phyloP scores from a whole-genome alignment of 2,797 vertebrate genomes.

The Sebastes vulpes region DNA sequence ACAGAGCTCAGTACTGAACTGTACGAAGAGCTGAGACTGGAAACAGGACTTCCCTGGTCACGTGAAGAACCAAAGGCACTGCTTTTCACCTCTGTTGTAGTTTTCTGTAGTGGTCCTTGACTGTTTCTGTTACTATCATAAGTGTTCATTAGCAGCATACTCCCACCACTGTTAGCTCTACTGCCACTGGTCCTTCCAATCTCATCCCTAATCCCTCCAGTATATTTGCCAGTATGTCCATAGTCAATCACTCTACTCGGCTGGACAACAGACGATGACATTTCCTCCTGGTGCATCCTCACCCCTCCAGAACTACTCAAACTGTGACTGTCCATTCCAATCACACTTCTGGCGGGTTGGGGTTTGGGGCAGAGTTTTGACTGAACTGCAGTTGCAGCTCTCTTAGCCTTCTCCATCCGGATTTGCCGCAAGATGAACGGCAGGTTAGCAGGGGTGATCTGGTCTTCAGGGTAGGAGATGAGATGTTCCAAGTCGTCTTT shows the following conservation, averaged over 20 bases:
- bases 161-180: background rate
- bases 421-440: slow-evolving; percentile 94
- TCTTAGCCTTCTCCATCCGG: slow-evolving; percentile 89
- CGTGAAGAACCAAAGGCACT: slow-evolving; percentile 5
- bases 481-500: slow-evolving; percentile 95
- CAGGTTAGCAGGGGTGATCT: slow-evolving; percentile 94
- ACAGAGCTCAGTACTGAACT: slow-evolving; percentile 12
- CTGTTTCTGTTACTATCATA: background rate
- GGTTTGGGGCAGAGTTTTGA: slow-evolving; percentile 13
- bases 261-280: slow-evolving; percentile 70
- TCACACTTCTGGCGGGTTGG: background rate
- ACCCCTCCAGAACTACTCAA: slow-evolving; percentile 10
- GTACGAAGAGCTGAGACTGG: slow-evolving; percentile 1
- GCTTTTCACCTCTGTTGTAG: slow-evolving; percentile 4
- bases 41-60: background rate
- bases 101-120: slow-evolving; percentile 2
- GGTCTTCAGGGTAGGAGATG: slow-evolving; percentile 93
- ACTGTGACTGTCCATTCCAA: slow-evolving; percentile 40
- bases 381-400: slow-evolving; percentile 29
- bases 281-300: background rate
- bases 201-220: slow-evolving; percentile 73
- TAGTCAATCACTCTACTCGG: slow-evolving; percentile 94
- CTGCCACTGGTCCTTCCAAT: slow-evolving; percentile 21
- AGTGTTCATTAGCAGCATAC: background rate
- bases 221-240: slow-evolving; percentile 92